Percentiles rank a stretch among this genome's conserved stretches.
These are phyloP conservation scores for Catalaphyllia jardinei DNA, from an alignment of 64 coral and sea anemone genomes.

Conservation along the genomic window DNA sequence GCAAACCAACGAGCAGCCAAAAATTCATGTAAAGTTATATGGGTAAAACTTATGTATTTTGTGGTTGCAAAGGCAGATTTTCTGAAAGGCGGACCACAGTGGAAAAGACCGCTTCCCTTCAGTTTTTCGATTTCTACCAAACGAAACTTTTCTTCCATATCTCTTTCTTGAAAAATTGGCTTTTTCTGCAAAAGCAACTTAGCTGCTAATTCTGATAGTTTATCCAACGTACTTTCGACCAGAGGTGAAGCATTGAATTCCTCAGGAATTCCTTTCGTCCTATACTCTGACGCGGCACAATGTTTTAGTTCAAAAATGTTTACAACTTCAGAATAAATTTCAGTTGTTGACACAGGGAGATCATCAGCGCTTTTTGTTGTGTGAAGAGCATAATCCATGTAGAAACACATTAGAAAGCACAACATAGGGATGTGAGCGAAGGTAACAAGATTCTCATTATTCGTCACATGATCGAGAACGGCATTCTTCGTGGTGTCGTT, in stretches of 20 bases:
- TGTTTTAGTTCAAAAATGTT: constrained; percentile 11
- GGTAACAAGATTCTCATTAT: constrained; percentile 35
- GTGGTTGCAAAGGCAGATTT: neutral
- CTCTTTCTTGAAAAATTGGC: neutral
- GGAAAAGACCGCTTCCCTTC: constrained; percentile 11
- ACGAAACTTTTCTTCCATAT: neutral
- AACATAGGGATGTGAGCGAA: constrained; percentile 45
- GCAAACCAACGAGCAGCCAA: constrained; percentile 18
- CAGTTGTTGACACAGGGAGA: constrained; percentile 10
- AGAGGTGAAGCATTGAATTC: neutral
- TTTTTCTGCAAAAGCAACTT: neutral
- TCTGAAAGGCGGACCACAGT: neutral
- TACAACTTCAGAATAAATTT: neutral
- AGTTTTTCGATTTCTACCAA: neutral
- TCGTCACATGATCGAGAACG: constrained; percentile 10
- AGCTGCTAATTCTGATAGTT: neutral
- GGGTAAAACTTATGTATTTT: neutral
- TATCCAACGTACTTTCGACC: neutral
- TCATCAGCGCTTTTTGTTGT: neutral
- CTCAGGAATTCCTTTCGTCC: neutral
- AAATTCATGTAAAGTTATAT: neutral
- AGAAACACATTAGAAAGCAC: constrained; percentile 17
- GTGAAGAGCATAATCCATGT: constrained; percentile 1
- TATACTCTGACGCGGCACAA: neutral
- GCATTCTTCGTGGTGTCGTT: neutral